A percentile compares a stretch with the other conserved stretches of the same genome.
phyloP scores from a whole-genome alignment of 92 coral and sea anemone species.

The Isaurus tuberculatus region DNA sequence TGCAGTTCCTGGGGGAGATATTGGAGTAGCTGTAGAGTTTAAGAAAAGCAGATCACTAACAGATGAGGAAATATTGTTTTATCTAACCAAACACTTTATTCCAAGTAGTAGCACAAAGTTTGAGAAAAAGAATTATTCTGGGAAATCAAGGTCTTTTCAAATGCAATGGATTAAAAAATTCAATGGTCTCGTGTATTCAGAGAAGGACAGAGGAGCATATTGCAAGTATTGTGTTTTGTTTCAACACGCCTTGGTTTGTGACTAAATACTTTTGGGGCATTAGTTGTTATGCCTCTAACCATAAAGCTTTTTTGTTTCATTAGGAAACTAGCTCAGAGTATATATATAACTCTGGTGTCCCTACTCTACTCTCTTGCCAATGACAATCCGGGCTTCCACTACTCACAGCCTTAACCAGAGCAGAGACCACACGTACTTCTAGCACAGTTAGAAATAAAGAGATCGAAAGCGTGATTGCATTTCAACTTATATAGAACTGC shows the following conservation, averaged over 20 bases:
- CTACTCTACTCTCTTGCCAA: too few species aligned
- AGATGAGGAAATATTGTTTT: constrained; percentile 39
- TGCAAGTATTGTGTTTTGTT: background rate
- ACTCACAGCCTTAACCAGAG: too few species aligned
- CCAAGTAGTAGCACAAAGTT: constrained; percentile 41
- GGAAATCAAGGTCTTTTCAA: constrained; percentile 41
- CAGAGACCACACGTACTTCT: too few species aligned
- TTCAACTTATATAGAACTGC: too few species aligned
- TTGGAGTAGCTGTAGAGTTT: background rate
- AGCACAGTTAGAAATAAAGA: too few species aligned
- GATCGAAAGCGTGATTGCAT: too few species aligned
- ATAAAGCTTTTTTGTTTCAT: too few species aligned
- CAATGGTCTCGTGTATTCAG: constrained; percentile 43
- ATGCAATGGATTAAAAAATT: constrained; percentile 34
- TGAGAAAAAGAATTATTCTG: constrained; percentile 21
- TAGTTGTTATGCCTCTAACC: constrained; percentile 15
- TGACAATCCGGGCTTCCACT: too few species aligned
- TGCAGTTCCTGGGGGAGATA: constrained; percentile 3
- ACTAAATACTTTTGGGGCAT: constrained; percentile 31
- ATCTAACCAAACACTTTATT: constrained; percentile 47
- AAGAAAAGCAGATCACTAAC: constrained; percentile 29
- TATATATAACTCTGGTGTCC: too few species aligned
- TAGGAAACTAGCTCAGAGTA: too few species aligned
- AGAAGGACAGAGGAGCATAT: too few species aligned
- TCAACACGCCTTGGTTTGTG: background rate